Percentiles rank a stretch among this genome's conserved stretches.
Evolutionary conservation across 2,113 vertebrate genomes (phyloP).

Genomic region (Muscicapa adusta): DNA sequence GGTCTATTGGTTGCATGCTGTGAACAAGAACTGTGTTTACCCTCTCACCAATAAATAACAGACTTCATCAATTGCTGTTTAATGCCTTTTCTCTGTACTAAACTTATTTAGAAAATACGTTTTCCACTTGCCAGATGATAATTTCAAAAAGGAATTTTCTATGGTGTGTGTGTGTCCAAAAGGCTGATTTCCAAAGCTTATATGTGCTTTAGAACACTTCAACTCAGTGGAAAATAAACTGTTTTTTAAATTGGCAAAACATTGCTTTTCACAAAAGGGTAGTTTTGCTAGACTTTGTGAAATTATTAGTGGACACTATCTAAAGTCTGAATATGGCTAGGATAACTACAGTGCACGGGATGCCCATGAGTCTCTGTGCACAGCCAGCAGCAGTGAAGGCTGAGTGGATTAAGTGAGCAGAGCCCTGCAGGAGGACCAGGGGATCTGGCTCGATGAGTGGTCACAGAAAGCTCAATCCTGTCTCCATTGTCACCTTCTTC

Average conservation of each 20-base stretch:
- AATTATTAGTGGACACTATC: neutral
- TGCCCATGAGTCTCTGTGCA: neutral
- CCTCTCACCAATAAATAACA: neutral
- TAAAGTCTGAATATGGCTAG: neutral
- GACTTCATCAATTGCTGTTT: neutral
- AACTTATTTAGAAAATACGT: neutral
- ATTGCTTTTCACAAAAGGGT: neutral
- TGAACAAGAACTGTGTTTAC: neutral
- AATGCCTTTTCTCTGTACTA: neutral
- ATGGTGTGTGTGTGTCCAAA: neutral
- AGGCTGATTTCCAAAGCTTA: neutral
- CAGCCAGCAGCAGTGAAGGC: neutral
- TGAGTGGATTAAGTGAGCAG: neutral
- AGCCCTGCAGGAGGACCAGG: neutral
- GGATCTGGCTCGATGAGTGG: rapidly evolving
- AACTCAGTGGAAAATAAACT: neutral
- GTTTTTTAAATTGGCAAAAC: neutral
- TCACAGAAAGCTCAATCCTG: neutral
- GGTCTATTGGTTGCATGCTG: neutral
- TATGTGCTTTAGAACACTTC: neutral
- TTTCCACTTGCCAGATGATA: neutral
- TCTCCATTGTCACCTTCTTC: neutral
- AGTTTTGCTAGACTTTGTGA: neutral
- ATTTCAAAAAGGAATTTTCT: neutral
- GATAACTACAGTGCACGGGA: neutral